These are phyloP conservation scores for Chesias legatella DNA, from an alignment of 2,888 invertebrate genomes.

Conservation along the genomic window DNA sequence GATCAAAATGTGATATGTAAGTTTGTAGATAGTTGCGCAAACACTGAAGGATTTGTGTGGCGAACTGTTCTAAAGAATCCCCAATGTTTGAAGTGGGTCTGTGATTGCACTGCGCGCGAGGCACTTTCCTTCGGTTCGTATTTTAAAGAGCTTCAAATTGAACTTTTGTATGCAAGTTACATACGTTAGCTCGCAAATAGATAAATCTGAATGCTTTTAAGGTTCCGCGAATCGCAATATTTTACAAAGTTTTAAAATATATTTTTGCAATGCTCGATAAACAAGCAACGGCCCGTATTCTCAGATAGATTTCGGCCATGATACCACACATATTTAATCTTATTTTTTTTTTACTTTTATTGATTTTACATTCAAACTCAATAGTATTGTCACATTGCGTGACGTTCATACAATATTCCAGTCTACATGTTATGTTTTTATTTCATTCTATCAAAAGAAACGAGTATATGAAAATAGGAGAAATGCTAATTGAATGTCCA, in stretches of 20 bases:
- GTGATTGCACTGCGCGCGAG: conserved; percentile 40
- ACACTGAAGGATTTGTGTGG: conserved; percentile 28
- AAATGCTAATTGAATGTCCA: too few species aligned
- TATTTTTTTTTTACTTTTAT: too few species aligned
- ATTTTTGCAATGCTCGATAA: conserved; percentile 1
- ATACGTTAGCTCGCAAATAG: conserved; percentile 20
- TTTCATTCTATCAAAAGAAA: too few species aligned
- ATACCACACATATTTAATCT: too few species aligned
- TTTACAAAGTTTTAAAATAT: conserved; percentile 15
- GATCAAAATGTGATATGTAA: conserved; percentile 24
- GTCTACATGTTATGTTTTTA: too few species aligned
- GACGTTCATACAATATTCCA: too few species aligned
- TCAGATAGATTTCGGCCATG: too few species aligned
- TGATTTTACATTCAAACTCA: too few species aligned
- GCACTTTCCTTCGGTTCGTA: conserved; percentile 31
- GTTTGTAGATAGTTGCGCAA: conserved; percentile 25
- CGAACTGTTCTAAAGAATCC: conserved; percentile 41
- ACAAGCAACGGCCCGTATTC: too few species aligned
- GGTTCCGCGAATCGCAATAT: conserved; percentile 18
- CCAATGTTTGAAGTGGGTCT: conserved; percentile 38
- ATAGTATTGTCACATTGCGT: too few species aligned
- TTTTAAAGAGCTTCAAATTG: conserved; percentile 26
- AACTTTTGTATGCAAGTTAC: conserved; percentile 25
- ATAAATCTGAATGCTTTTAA: conserved; percentile 17
- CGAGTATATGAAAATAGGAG: too few species aligned